A percentile compares a stretch with the other conserved stretches of the same genome.
These are phyloP conservation scores for Callorhinus ursinus DNA, from an alignment of 2,113 vertebrate genomes.

Conservation along the genomic window DNA sequence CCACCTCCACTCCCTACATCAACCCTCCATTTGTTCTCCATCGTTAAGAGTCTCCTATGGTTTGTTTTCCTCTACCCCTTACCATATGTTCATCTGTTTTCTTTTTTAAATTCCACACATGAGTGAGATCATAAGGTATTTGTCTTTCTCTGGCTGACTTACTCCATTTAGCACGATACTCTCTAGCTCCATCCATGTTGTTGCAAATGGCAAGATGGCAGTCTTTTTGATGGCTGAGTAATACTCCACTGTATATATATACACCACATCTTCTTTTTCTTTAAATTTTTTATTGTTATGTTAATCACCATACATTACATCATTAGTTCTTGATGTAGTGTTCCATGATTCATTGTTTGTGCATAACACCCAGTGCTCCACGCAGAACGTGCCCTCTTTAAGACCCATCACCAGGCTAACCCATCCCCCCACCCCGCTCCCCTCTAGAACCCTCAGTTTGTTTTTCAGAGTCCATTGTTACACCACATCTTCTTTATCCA, in stretches of 20 bases:
- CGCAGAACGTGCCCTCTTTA: too few relatives aligned
- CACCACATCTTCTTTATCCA: not conserved
- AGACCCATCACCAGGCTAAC: too few relatives aligned
- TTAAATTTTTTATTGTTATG: too few relatives aligned
- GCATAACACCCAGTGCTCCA: too few relatives aligned
- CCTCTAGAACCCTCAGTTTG: too few relatives aligned
- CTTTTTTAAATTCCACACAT: not conserved
- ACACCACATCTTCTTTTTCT: not conserved
- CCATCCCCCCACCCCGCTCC: too few relatives aligned
- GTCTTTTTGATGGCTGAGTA: not conserved
- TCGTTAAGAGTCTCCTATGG: not conserved
- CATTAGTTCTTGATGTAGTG: too few relatives aligned
- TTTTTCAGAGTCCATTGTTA: too few relatives aligned
- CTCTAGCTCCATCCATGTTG: not conserved
- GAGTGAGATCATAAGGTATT: not conserved
- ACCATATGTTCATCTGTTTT: not conserved
- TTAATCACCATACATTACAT: too few relatives aligned
- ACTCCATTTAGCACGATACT: not conserved
- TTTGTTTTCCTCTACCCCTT: not conserved
- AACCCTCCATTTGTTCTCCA: not conserved
- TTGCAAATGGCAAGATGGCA: not conserved
- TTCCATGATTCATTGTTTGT: too few relatives aligned
- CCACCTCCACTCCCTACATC: not conserved
- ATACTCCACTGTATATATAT: not conserved
- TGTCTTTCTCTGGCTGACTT: not conserved